A percentile compares a stretch with the other conserved stretches of the same genome.
These are phyloP conservation scores for Trichonephila clavata DNA, from an alignment of 1,140 invertebrate species.

Conservation along the genomic window DNA sequence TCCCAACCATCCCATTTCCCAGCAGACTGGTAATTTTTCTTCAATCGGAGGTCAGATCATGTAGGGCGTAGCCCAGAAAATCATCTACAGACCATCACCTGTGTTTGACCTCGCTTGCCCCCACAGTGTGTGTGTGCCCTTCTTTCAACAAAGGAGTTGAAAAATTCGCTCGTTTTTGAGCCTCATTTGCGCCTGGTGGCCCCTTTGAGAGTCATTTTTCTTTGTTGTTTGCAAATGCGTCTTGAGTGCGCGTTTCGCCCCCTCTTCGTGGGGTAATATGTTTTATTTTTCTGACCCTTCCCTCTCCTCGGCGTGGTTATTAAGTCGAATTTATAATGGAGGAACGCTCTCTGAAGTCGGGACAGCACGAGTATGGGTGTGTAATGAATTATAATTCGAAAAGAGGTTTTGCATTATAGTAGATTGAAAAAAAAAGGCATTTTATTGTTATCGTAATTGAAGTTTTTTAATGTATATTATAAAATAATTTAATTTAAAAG, in stretches of 20 bases:
- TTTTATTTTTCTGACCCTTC: background rate
- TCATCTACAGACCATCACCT: constrained; percentile 4
- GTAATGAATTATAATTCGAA: too few species aligned
- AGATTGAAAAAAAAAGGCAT: too few species aligned
- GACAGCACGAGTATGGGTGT: too few species aligned
- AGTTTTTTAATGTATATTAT: too few species aligned
- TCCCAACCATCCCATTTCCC: too few species aligned
- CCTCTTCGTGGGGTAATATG: background rate
- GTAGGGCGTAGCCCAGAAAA: background rate
- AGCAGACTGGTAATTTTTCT: background rate
- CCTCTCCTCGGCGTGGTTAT: background rate
- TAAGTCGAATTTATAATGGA: background rate
- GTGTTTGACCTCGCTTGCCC: background rate
- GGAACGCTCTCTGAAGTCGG: background rate
- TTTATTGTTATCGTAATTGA: too few species aligned
- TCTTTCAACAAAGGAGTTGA: background rate
- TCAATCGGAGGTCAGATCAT: background rate
- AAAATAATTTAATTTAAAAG: too few species aligned
- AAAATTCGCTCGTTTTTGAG: background rate
- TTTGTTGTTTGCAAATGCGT: background rate
- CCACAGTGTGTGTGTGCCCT: background rate
- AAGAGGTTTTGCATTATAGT: too few species aligned
- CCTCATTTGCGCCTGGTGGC: too few species aligned
- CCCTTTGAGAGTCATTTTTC: background rate
- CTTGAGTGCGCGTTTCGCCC: background rate